Evolutionary conservation across 2,888 invertebrate species (phyloP).

Genomic region (Syrphus vitripennis): DNA sequence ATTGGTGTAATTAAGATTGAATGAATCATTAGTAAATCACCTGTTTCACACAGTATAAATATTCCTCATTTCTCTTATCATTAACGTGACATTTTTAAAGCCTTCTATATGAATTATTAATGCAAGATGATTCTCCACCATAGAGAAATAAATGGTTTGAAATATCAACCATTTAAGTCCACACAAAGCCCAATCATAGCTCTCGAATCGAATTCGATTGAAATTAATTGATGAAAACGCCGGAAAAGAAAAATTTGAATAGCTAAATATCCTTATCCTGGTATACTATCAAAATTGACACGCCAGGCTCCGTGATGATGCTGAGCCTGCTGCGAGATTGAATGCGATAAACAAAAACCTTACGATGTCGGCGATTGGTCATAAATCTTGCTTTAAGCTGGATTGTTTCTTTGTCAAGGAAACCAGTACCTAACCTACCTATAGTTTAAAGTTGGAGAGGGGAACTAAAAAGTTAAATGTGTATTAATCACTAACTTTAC

Average conservation of each 20-base stretch:
- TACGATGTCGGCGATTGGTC: constrained; percentile 38
- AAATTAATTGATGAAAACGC: constrained; percentile 57
- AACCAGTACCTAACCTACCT: too few relatives aligned
- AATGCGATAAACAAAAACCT: constrained; percentile 50
- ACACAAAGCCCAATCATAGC: not conserved
- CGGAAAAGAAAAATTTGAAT: constrained; percentile 54
- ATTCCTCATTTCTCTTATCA: not conserved
- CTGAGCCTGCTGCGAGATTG: constrained; percentile 24
- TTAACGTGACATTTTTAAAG: not conserved
- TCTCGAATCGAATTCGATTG: constrained; percentile 21
- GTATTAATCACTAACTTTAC: constrained; percentile 50
- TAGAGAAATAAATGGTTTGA: not conserved
- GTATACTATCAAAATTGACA: constrained; percentile 15
- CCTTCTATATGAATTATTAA: not conserved
- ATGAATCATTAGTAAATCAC: too few relatives aligned
- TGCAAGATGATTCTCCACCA: not conserved
- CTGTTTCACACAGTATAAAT: too few relatives aligned
- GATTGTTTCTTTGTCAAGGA: constrained; percentile 23
- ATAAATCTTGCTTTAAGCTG: constrained; percentile 52
- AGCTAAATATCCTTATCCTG: constrained; percentile 31
- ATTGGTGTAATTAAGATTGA: too few relatives aligned
- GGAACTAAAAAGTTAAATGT: not conserved
- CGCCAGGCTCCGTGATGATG: constrained; percentile 5
- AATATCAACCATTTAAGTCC: not conserved
- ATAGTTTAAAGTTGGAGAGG: not conserved